Conservation (phyloP, 2,797 vertebrate species). For the Menidia menidia region DNA sequence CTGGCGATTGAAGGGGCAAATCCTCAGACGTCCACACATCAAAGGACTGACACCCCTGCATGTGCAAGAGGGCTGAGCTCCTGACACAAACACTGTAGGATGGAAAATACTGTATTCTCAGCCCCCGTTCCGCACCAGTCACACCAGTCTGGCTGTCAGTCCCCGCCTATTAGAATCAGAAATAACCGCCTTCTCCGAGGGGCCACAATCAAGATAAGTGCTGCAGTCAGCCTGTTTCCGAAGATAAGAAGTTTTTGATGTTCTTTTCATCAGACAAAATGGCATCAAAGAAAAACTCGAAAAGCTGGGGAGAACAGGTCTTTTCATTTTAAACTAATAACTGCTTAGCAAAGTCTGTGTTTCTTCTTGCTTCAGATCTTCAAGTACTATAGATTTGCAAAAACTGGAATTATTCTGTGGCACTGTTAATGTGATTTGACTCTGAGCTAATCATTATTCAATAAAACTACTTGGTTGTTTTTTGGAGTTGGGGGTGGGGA, state of each 20-base stretch:
- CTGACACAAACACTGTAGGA: constrained; percentile 28
- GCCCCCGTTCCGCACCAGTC: constrained; percentile 6
- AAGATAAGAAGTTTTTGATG: neutral
- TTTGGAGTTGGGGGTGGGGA: too few relatives aligned
- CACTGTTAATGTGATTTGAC: neutral
- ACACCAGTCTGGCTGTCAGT: neutral
- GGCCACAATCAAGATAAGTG: neutral
- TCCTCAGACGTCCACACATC: constrained; percentile 62
- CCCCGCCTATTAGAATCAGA: neutral
- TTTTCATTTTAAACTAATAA: neutral
- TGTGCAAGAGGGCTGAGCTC: constrained; percentile 43
- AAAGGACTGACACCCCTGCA: constrained; percentile 54
- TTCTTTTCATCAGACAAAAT: neutral
- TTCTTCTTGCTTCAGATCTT: neutral
- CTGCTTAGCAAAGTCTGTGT: neutral
- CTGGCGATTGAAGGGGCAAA: constrained; percentile 67
- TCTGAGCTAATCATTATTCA: neutral
- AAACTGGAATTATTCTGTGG: neutral
- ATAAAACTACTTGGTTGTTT: too few relatives aligned
- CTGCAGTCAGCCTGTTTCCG: neutral
- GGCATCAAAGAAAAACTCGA: neutral
- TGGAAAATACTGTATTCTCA: constrained; percentile 22
- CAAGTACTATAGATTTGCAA: neutral
- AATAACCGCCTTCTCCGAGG: neutral
- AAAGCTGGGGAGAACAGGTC: neutral